Evolutionary conservation across 1,140 invertebrate genomes (phyloP), one percentile per base, ranked within the genome.

Genomic region (Drosophila arizonae): DNA sequence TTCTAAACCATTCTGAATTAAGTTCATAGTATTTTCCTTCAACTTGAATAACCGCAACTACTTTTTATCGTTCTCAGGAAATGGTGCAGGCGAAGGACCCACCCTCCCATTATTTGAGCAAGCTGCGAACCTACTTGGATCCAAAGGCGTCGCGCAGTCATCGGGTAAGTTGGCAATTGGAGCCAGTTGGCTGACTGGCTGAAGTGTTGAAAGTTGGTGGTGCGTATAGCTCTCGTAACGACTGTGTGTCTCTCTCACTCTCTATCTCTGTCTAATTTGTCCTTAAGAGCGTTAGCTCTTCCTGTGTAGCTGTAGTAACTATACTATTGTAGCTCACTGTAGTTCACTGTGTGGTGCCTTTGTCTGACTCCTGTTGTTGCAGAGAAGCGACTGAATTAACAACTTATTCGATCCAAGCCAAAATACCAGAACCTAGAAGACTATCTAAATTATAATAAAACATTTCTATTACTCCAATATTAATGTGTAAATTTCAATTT

Each of bases 41-140:
- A 30, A 6, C 4, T 30, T 30, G 28, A 30, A 30, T 30, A 30
- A 30, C 4, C 6, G 3, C 28, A 30, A 30, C 28, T 4, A 6
- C 28, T 30, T 30, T 30, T 5, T 30, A 3, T 60, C 33, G 5
- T 30, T 30, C 6, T 4, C 92, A 97, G 96, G 98, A 99, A 94
- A 96, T 96, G 94, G 98, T 99, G 62, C 97, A 97, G 91, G 98
- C 97, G 9, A 99, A 99, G 93, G 97, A 99, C 93, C 97, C 98
- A 17, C 98, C 98, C 26, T 95, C 97, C 57, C 97, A 97, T 93
- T 99, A 99, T 93, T 94, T 99, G 77, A 96, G 96, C 91, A 98
- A 98, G 92, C 93, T 99, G 72, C 94, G 96, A 73, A 98, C 97
- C 0, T 99, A 99, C 92, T 93, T 99, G 86, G 98, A 99, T 92